Evolutionary conservation across 1,140 invertebrate species (phyloP).

Genomic region (Sycophaga agraensis): DNA sequence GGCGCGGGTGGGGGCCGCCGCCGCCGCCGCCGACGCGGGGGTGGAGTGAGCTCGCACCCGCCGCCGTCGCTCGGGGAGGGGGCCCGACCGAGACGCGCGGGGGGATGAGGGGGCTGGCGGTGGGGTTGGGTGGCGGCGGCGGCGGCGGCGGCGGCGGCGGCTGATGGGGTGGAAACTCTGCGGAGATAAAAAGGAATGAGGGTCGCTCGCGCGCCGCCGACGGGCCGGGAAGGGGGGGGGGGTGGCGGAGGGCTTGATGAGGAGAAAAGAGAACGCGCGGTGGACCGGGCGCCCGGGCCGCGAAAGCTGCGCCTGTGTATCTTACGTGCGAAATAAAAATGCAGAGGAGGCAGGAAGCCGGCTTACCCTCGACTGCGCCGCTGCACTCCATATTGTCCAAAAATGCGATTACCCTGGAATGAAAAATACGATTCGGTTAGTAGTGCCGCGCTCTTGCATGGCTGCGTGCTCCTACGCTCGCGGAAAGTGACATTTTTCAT

Average conservation of each 20-base stretch:
- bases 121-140: constrained; percentile 10
- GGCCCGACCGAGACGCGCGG: constrained; percentile 20
- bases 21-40: constrained; percentile 30
- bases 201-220: constrained; percentile 41
- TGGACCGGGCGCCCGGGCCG: background rate
- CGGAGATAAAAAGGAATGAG: constrained; percentile 60
- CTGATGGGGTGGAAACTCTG: constrained; percentile 60
- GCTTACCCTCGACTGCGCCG: constrained; percentile 3
- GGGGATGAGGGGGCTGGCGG: constrained; percentile 8
- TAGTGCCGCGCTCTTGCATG: no score
- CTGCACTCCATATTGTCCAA: constrained; percentile 20
- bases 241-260: constrained; percentile 11
- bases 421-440: constrained; percentile 23
- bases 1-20: constrained; percentile 40
- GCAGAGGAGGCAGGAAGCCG: constrained; percentile 25
- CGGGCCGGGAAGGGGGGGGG: background rate
- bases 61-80: constrained; percentile 3
- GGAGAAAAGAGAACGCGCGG: constrained; percentile 22
- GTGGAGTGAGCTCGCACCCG: constrained; percentile 8
- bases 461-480: no score
- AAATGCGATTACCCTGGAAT: constrained; percentile 21
- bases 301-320: constrained; percentile 5
- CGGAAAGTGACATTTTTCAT: no score
- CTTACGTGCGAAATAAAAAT: constrained; percentile 23
- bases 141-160: constrained; percentile 40